A percentile compares a stretch with the other conserved stretches of the same genome.
Evolutionary conservation across 1,140 invertebrate genomes (phyloP).

Genomic region (Drosophila micromelanica): DNA sequence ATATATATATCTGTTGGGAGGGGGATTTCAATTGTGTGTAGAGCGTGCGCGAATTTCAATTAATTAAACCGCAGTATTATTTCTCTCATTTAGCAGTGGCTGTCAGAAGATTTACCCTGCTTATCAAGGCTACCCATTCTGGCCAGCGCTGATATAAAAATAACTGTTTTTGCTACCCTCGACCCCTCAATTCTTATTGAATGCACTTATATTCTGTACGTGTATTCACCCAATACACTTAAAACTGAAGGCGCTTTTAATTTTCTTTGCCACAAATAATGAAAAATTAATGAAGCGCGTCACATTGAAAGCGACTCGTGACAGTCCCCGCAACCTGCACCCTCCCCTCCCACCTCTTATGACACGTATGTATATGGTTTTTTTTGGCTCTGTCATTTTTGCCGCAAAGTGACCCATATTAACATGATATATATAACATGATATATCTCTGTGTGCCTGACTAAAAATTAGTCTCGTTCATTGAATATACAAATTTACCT

Average conservation of each 20-base stretch:
- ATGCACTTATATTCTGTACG: constrained; percentile 10
- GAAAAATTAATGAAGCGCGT: constrained; percentile 73
- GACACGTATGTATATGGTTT: constrained; percentile 37
- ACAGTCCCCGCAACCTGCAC: not conserved
- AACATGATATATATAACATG: constrained; percentile 20
- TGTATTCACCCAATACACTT: not conserved
- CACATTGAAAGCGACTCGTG: constrained; percentile 55
- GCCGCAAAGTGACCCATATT: constrained; percentile 72
- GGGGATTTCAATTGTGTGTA: constrained; percentile 42
- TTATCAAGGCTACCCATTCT: constrained; percentile 58
- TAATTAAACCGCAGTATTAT: constrained; percentile 60
- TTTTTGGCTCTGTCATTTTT: constrained; percentile 61
- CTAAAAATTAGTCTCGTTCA: constrained; percentile 52
- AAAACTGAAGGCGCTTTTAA: constrained; percentile 1
- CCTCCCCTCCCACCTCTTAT: not conserved
- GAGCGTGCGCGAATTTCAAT: constrained; percentile 66
- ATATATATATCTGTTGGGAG: constrained; percentile 9
- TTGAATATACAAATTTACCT: constrained; percentile 39
- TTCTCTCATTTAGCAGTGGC: constrained; percentile 23
- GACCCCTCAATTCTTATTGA: constrained; percentile 5
- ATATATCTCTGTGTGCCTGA: constrained; percentile 10
- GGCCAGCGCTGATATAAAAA: constrained; percentile 57
- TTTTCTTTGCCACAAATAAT: constrained; percentile 51
- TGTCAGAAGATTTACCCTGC: constrained; percentile 62
- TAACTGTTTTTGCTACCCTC: constrained; percentile 30